Evolutionary conservation across 2,888 invertebrate species (phyloP).

Genomic region (Rugalucina vietnamica): DNA sequence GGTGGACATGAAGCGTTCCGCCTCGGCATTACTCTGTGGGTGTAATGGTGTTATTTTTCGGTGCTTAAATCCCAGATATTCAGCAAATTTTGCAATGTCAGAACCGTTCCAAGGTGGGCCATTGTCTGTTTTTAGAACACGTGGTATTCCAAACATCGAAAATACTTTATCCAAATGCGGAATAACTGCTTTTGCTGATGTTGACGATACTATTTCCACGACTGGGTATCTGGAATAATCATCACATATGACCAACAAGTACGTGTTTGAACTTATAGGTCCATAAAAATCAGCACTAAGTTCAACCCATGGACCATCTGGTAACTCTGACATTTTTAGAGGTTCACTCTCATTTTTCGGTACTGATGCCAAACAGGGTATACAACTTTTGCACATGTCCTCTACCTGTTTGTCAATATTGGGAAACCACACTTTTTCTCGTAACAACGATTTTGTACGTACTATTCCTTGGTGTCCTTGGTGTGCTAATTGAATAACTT

Average conservation of each 20-base stretch:
- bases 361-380: slow-evolving; percentile 38
- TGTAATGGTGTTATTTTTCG: slow-evolving; percentile 40
- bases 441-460: slow-evolving; percentile 61
- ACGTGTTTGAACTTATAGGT: slow-evolving; percentile 42
- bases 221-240: slow-evolving; percentile 60
- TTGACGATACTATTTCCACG: slow-evolving; percentile 49
- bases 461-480: slow-evolving; percentile 67
- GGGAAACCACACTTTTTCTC: slow-evolving; percentile 49
- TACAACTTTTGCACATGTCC: slow-evolving; percentile 31
- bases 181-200: slow-evolving; percentile 44
- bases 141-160: slow-evolving; percentile 50
- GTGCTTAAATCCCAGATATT: slow-evolving; percentile 35
- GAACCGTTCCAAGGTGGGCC: slow-evolving; percentile 51
- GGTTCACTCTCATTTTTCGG: slow-evolving; percentile 30
- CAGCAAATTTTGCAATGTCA: slow-evolving; percentile 43
- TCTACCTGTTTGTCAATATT: slow-evolving; percentile 42
- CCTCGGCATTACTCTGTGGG: neutral
- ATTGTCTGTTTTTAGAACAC: slow-evolving; percentile 53
- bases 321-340: slow-evolving; percentile 44
- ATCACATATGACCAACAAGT: slow-evolving; percentile 61
- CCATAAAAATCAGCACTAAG: slow-evolving; percentile 54
- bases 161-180: slow-evolving; percentile 54
- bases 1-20: neutral
- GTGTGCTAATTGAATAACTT: slow-evolving; percentile 62
- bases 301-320: slow-evolving; percentile 39